A percentile compares a stretch with the other conserved stretches of the same genome.
Conservation (phyloP, 1,140 invertebrate genomes). For the Bombus superbus region DNA sequence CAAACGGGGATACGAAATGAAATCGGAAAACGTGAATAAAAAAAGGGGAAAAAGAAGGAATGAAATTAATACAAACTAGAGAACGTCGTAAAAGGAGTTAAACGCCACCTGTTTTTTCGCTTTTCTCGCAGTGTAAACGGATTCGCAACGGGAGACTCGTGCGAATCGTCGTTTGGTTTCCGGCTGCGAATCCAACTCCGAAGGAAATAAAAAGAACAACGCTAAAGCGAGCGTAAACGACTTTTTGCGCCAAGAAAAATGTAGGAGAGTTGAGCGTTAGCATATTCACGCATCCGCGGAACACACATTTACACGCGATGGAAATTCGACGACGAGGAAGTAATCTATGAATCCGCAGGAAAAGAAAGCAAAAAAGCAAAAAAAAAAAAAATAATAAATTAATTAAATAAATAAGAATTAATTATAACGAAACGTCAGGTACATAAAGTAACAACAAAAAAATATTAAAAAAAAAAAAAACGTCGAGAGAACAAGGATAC, state of each 20-base stretch:
- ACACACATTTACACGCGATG: background rate
- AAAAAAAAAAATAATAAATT: background rate
- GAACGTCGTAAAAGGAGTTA: conserved; percentile 40
- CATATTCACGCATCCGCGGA: background rate
- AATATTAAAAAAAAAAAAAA: conserved; percentile 23
- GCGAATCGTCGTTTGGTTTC: conserved; percentile 24
- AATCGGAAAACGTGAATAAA: conserved; percentile 10
- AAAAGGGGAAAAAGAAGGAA: conserved; percentile 19
- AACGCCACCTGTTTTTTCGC: conserved; percentile 57
- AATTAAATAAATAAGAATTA: background rate
- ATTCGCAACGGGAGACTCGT: conserved; percentile 52
- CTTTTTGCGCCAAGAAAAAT: background rate
- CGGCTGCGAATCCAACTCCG: conserved; percentile 29
- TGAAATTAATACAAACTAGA: background rate
- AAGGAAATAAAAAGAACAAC: conserved; percentile 19
- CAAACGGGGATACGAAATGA: background rate
- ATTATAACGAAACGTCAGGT: conserved; percentile 11
- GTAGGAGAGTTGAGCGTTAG: background rate
- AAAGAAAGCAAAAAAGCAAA: conserved; percentile 3
- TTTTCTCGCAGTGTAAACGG: conserved; percentile 58
- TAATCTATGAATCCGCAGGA: background rate
- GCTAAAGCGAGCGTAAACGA: background rate
- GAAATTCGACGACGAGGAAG: conserved; percentile 4
- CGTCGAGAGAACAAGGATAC: conserved; percentile 54
- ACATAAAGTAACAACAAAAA: background rate